A percentile compares a stretch with the other conserved stretches of the same genome.
Conservation (phyloP, 2,888 invertebrate species). For the Drosophila macrospina region DNA sequence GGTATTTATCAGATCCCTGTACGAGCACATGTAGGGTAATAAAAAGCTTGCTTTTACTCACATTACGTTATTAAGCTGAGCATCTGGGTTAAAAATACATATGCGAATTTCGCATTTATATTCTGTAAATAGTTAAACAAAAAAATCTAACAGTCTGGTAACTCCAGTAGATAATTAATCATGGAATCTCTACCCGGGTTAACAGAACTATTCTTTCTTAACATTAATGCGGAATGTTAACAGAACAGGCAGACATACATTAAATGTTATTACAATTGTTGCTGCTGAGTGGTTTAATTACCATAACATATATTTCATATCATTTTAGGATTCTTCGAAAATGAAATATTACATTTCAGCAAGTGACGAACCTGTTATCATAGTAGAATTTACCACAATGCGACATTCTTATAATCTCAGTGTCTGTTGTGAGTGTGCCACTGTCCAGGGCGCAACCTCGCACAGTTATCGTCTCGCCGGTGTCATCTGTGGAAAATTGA, state of each 20-base stretch:
- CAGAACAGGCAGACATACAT: no score
- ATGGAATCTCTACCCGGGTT: neutral
- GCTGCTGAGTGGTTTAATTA: no score
- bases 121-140: neutral
- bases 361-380: constrained; percentile 89
- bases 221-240: no score
- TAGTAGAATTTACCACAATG: constrained; percentile 98
- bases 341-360: neutral
- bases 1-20: constrained; percentile 8
- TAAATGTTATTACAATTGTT: neutral
- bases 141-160: neutral
- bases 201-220: neutral
- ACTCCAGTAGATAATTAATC: neutral
- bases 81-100: neutral
- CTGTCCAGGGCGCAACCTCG: constrained; percentile 97
- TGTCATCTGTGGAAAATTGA: constrained; percentile 88
- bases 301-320: no score
- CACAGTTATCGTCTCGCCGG: constrained; percentile 93
- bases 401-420: constrained; percentile 98
- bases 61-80: constrained; percentile 19
- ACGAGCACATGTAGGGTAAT: neutral
- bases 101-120: neutral
- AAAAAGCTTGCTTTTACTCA: constrained; percentile 12
- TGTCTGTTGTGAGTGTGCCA: constrained; percentile 97
- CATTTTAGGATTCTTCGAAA: neutral